Percentiles rank a stretch among this genome's conserved stretches.
Conservation (phyloP, 1,140 invertebrate genomes). For the Hyles vespertilio region DNA sequence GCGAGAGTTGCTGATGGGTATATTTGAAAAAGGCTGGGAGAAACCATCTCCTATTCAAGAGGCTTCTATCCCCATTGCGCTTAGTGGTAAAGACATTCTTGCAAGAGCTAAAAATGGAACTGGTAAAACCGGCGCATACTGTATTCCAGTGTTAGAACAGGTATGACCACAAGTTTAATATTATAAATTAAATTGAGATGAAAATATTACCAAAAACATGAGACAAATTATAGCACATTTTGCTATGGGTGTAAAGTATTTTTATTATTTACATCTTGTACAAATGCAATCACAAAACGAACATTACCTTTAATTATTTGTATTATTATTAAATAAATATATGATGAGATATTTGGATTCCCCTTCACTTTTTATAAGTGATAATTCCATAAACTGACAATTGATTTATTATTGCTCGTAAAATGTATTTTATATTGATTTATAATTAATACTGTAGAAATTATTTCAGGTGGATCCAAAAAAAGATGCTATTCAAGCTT, state of each 20-base stretch:
- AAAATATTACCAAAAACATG: no score
- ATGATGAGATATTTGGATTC: constrained; percentile 73
- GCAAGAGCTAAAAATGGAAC: constrained; percentile 99
- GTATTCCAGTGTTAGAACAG: constrained; percentile 97
- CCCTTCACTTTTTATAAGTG: constrained; percentile 72
- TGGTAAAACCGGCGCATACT: constrained; percentile 99
- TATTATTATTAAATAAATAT: constrained; percentile 10
- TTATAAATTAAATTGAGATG: no score
- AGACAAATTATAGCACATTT: no score
- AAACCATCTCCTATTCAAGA: constrained; percentile 99
- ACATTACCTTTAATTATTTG: constrained; percentile 1
- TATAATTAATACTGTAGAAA: not conserved
- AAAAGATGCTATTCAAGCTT: constrained; percentile 95
- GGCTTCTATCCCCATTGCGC: constrained; percentile 98
- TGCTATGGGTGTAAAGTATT: no score
- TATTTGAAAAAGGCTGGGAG: constrained; percentile 99
- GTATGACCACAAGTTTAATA: constrained; percentile 31
- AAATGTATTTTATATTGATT: not conserved
- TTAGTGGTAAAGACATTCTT: constrained; percentile 97
- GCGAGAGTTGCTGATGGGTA: constrained; percentile 98
- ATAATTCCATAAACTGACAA: constrained; percentile 50
- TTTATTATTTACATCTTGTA: no score
- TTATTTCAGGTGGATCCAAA: constrained; percentile 84
- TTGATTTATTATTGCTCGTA: constrained; percentile 3
- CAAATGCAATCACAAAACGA: no score